Evolutionary conservation across 1,140 invertebrate species (phyloP).

Genomic region (Brachionus sp.): DNA sequence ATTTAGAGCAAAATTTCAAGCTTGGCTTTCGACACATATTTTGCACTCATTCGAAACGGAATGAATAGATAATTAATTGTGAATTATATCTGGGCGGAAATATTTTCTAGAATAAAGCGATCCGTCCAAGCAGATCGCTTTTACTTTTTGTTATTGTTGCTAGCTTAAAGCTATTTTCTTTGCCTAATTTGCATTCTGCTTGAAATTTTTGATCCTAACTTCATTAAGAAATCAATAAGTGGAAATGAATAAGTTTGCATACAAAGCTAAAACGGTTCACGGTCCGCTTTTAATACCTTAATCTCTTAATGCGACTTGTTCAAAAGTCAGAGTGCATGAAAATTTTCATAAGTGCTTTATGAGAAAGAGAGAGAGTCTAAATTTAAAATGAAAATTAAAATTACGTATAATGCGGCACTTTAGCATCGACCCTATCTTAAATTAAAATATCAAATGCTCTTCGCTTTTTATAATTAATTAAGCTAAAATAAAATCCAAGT

Average conservation of each 20-base stretch:
- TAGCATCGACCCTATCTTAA: background rate
- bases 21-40: slow-evolving; percentile 1
- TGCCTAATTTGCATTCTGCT: slow-evolving; percentile 27
- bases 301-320: slow-evolving; percentile 31
- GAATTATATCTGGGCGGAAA: slow-evolving; percentile 34
- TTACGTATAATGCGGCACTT: slow-evolving; percentile 28
- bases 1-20: background rate
- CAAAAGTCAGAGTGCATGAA: slow-evolving; percentile 41
- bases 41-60: background rate
- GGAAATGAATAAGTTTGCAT: background rate
- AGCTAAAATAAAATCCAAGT: background rate
- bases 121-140: background rate
- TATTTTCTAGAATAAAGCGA: background rate
- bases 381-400: slow-evolving; percentile 9
- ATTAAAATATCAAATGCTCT: slow-evolving; percentile 28
- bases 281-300: background rate
- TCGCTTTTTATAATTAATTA: background rate
- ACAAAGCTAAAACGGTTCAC: background rate
- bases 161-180: slow-evolving; percentile 6
- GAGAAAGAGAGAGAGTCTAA: background rate
- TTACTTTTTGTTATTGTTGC: background rate
- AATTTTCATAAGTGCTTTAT: background rate
- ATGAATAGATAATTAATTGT: slow-evolving; percentile 41
- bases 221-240: slow-evolving; percentile 41
- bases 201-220: background rate